phyloP scores from a whole-genome alignment of 2,797 vertebrate species.

The Syngnathus acus region DNA sequence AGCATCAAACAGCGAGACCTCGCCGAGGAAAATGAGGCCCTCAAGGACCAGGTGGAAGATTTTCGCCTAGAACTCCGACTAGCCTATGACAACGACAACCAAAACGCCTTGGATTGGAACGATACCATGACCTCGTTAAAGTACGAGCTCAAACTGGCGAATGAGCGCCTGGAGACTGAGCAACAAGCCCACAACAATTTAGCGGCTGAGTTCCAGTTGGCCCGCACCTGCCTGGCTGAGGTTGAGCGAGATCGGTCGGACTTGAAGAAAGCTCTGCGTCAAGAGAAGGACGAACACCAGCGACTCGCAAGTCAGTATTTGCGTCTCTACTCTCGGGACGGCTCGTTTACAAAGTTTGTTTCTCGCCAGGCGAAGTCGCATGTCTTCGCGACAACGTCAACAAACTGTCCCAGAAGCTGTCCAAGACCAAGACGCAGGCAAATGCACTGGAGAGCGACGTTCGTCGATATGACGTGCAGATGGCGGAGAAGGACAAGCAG shows the following conservation, averaged over 20 bases:
- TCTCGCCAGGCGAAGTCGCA: constrained; percentile 52
- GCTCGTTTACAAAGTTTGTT: not conserved
- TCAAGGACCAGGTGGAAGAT: constrained; percentile 81
- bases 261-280: constrained; percentile 71
- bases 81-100: constrained; percentile 78
- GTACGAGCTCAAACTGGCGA: constrained; percentile 67
- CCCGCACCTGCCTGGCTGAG: constrained; percentile 64
- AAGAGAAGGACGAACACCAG: constrained; percentile 79
- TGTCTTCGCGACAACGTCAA: constrained; percentile 68
- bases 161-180: constrained; percentile 77
- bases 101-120: constrained; percentile 77
- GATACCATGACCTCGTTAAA: constrained; percentile 75
- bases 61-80: constrained; percentile 78
- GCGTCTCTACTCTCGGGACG: not conserved
- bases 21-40: constrained; percentile 74
- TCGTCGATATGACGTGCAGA: constrained; percentile 68
- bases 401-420: constrained; percentile 79
- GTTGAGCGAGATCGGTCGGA: constrained; percentile 71
- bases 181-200: constrained; percentile 75
- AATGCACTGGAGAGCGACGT: constrained; percentile 83
- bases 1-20: constrained; percentile 75
- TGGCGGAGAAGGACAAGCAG: constrained; percentile 78
- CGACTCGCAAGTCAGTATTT: constrained; percentile 58
- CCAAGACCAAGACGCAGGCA: constrained; percentile 71
- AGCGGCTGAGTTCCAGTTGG: constrained; percentile 74